These are phyloP conservation scores for Hiodon alosoides DNA, from an alignment of 2,113 vertebrate genomes.

Conservation along the genomic window DNA sequence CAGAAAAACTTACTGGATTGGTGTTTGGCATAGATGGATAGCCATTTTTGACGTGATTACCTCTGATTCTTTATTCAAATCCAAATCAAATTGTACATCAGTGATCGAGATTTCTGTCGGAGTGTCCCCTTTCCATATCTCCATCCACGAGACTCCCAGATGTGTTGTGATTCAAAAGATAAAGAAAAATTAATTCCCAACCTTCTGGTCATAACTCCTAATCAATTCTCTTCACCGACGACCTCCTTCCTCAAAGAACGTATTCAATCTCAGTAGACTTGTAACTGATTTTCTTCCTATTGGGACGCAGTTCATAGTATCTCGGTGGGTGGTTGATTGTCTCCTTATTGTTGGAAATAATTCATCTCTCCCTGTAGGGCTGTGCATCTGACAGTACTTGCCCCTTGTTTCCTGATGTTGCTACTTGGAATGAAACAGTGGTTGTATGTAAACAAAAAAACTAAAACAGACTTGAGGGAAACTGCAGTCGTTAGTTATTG, in stretches of 20 bases:
- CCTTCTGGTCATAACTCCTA: background rate
- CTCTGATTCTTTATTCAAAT: too few species aligned
- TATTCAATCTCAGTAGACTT: background rate
- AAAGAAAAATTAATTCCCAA: background rate
- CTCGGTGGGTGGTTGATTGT: background rate
- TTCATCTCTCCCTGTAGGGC: background rate
- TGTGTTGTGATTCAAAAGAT: background rate
- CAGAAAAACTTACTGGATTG: too few species aligned
- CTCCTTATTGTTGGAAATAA: constrained; percentile 1
- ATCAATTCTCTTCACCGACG: constrained; percentile 5
- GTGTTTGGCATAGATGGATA: too few species aligned
- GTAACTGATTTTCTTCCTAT: background rate
- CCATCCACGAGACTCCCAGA: too few species aligned
- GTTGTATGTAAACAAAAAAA: too few species aligned
- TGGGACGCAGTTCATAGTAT: background rate
- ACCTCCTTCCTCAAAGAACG: background rate
- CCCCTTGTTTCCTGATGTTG: background rate
- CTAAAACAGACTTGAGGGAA: background rate
- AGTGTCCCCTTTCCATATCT: too few species aligned
- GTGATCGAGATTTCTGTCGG: too few species aligned
- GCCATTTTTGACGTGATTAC: too few species aligned
- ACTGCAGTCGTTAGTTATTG: background rate
- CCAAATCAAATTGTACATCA: too few species aligned
- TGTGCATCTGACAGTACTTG: background rate
- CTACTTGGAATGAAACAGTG: background rate